Base-by-base conservation (phyloP, 1,140 invertebrate genomes). In the Drosophila nebulosa region DNA sequence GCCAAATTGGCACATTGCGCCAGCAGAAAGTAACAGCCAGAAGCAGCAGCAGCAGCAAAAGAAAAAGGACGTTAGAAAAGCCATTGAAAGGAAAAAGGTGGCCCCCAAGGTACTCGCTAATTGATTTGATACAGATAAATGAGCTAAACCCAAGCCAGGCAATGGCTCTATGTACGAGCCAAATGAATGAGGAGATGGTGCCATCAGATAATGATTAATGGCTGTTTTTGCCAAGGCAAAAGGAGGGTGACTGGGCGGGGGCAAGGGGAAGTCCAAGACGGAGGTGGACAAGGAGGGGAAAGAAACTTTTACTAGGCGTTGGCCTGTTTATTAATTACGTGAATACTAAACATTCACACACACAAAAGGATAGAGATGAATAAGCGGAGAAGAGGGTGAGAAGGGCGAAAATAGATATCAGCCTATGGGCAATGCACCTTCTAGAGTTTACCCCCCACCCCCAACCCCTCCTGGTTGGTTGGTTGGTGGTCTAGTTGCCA, bases 101-200 rank as follows among this genome's bases (percentile, higher is more conserved):
- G 57, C 61, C 61, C 68, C 76, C 81, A 78, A 88, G 81, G 78
- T 88, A 68, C 62, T 80, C 55, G 60, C 83, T 88, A 88, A 88
- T 88, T 88, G 83, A 83, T 88, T 83, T 78, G 84, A 88, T 88
- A 71, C 74, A 88, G 83, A 88, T 88, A 88, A 88, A 89, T 88
- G 84, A 84, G 71, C 73, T 69, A 62, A 73, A 53, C 64, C 64
- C 53, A 63, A 75, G 64, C 27, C 52, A 32, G 56, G 10, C 56
- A 57, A 32, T 50, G 30, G 39, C 50, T 12, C 16, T 46, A 24
- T 55, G 39, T 5, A 42, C 14, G 39, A 46, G 16, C 16, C 7
- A 46, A 21, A 4, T 46, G 16, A 46, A 46, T n/a, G n/a, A 46
- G 7, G 67, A 57, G 70, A 63, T 79, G 74, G 62, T 72, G 65